A percentile compares a stretch with the other conserved stretches of the same genome.
Conservation (phyloP, 2,797 vertebrate genomes). For the Rhadinocentrus ornatus region DNA sequence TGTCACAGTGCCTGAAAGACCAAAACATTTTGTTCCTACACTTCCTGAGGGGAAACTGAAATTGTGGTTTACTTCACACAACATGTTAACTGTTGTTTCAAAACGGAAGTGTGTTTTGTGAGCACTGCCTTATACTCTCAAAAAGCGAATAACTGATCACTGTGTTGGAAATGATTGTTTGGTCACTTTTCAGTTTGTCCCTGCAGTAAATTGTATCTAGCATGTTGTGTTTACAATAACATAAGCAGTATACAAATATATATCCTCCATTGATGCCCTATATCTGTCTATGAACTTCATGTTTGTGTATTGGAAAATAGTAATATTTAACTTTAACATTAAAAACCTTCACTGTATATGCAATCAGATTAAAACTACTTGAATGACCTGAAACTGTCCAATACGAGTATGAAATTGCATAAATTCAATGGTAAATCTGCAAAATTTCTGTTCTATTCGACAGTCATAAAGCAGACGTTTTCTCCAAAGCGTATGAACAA, state of each 20-base stretch:
- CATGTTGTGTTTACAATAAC: neutral
- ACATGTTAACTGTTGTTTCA: neutral
- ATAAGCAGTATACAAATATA: neutral
- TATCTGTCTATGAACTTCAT: slow-evolving; percentile 4
- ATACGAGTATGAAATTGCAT: neutral
- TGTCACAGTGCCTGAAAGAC: neutral
- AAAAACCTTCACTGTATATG: slow-evolving; percentile 11
- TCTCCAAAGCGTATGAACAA: no score
- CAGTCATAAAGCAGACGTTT: no score
- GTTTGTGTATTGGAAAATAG: neutral
- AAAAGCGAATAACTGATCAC: slow-evolving; percentile 16
- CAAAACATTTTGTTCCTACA: neutral
- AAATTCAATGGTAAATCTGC: neutral
- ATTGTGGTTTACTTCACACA: no score
- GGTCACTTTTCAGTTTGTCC: neutral
- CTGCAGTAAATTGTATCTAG: slow-evolving; percentile 10
- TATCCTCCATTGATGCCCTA: neutral
- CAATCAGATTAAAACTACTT: slow-evolving; percentile 40
- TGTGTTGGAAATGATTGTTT: slow-evolving; percentile 5
- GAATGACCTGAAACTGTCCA: neutral
- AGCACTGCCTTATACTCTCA: slow-evolving; percentile 67
- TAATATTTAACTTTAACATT: neutral
- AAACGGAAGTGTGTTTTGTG: slow-evolving; percentile 6
- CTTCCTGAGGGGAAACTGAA: slow-evolving; percentile 31
- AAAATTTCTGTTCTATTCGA: no score